Conservation (phyloP, 1,140 invertebrate genomes). For the Conus ventricosus region DNA sequence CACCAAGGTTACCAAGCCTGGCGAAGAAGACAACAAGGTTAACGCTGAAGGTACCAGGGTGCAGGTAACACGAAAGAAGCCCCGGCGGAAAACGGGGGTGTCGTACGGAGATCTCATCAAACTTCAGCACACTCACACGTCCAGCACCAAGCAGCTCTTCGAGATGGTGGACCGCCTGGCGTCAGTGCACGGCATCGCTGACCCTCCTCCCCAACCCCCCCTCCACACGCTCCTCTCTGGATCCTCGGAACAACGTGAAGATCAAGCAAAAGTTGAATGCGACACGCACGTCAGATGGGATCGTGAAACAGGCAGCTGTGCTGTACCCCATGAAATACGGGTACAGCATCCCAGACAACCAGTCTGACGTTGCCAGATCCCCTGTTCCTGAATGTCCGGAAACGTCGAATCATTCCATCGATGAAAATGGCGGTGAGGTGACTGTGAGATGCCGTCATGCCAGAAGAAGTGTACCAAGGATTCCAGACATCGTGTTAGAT, state of each 20-base stretch:
- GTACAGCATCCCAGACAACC: slow-evolving; percentile 21
- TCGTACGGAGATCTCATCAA: slow-evolving; percentile 55
- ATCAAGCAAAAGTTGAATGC: slow-evolving; percentile 19
- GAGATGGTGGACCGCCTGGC: slow-evolving; percentile 50
- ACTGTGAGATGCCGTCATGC: neutral
- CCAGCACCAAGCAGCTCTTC: slow-evolving; percentile 53
- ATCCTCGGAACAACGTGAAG: slow-evolving; percentile 24
- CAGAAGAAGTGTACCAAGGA: neutral
- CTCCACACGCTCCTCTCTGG: neutral
- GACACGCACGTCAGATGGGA: neutral
- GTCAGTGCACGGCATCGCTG: slow-evolving; percentile 43
- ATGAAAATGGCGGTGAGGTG: neutral
- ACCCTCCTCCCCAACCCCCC: slow-evolving; percentile 17
- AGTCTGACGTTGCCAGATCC: neutral
- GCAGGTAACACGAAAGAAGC: slow-evolving; percentile 14
- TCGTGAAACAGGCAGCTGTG: slow-evolving; percentile 15
- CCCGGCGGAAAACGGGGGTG: slow-evolving; percentile 42
- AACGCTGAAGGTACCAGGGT: neutral
- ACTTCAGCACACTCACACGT: slow-evolving; percentile 42
- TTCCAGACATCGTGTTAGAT: neutral
- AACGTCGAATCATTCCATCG: neutral
- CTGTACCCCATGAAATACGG: slow-evolving; percentile 38
- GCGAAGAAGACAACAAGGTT: neutral
- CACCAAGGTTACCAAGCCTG: neutral
- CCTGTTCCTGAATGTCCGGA: neutral